Evolutionary conservation across 1,140 invertebrate genomes (phyloP), one percentile per base, ranked within the genome.

Genomic region (Drosophila ohnishii): DNA sequence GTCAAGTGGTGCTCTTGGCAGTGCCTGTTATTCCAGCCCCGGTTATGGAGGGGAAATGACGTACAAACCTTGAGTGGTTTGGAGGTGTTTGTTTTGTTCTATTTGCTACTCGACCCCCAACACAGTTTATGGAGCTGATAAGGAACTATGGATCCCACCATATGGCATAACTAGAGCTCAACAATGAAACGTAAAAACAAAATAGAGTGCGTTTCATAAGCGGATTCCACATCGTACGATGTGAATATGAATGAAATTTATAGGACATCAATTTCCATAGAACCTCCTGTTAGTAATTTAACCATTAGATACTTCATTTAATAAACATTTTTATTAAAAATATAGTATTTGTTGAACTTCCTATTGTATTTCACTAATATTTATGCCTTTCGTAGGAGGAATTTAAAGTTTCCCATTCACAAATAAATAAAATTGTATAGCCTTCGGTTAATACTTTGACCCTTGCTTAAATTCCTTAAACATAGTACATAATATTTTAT

Each of bases 41-140:
- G 67, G 39, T 64, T 65, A 65, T 39, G 48, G 61, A 67, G 71
- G 51, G 77, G 56, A 71, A 80, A 53, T 80, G 64, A 80, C 78
- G 78, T 65, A 53, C 45, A 50, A 60, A 59, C 65, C 78, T 80
- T 80, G 65, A 51, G 65, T 71, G 65, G 50, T 65, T 71, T 62
- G 42, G 40, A 51, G 44, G 55, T 64, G 67, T 71, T 62, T 59
- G 45, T 42, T 58, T 67, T 47, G 59, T 51, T 67, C 45, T 44
- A 65, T 48, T 50, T 67, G 35, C 45, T 39, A 48, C 56, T 44
- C 72, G 79, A 73, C 70, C 80, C 80, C 70, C 80, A 78, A 63
- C 65, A 40, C 67, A 71, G 66, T 71, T 71, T 39, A 71, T 59
- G 22, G 10, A 14, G 25, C 70, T 75, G 80, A 82, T 82, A 82